Conservation (phyloP, 30 jellyfish, hydroid and myxozoan species). For the Mastigias papua region DNA sequence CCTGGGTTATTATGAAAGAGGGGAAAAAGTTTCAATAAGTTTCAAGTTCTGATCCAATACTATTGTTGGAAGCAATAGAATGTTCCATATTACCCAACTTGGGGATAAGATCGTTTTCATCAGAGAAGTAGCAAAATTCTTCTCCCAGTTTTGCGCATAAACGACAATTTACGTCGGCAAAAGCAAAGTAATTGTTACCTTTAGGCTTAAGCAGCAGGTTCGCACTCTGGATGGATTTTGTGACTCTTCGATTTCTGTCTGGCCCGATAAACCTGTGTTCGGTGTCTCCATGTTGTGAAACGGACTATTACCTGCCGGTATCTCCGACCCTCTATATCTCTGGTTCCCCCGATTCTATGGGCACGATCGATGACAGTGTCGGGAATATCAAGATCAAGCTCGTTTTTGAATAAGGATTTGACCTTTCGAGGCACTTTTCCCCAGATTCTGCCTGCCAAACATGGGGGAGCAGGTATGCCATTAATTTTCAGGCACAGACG, state of each 20-base stretch:
- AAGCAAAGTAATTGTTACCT: too few species aligned
- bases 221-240: not conserved
- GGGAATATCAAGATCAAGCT: constrained; percentile 35
- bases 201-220: too few species aligned
- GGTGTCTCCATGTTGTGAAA: constrained; percentile 52
- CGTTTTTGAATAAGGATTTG: constrained; percentile 1
- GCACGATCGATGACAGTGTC: constrained; percentile 40
- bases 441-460: too few species aligned
- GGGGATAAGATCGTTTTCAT: too few species aligned
- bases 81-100: too few species aligned
- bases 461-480: constrained; percentile 42
- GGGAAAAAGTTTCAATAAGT: too few species aligned
- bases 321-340: not conserved
- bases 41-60: too few species aligned
- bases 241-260: constrained; percentile 1
- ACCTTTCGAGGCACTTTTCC: constrained; percentile 38
- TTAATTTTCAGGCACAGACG: constrained; percentile 40
- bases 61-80: too few species aligned
- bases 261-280: constrained; percentile 25
- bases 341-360: constrained; percentile 19
- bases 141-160: too few species aligned
- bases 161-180: not conserved
- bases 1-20: too few species aligned
- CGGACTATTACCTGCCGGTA: not conserved
- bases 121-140: too few species aligned